Evolutionary conservation across 2,888 invertebrate species (phyloP).

Genomic region (Falcaria lacertinaria): DNA sequence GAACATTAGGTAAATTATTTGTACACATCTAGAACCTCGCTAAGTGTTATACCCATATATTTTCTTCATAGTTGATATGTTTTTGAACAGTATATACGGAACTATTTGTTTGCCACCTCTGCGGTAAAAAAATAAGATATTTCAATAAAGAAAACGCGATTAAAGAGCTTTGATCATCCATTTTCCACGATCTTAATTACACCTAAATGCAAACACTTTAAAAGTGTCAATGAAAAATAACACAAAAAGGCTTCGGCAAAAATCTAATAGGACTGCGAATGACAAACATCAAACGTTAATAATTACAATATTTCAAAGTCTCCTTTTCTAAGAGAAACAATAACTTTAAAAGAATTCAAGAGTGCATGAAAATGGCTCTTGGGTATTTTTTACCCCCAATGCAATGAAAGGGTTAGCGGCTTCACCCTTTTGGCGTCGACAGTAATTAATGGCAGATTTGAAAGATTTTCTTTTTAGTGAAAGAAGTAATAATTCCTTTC

Average conservation of each 20-base stretch:
- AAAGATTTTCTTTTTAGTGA: constrained; percentile 36
- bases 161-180: not conserved
- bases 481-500: constrained; percentile 47
- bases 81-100: no score
- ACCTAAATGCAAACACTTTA: not conserved
- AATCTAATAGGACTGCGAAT: constrained; percentile 16
- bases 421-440: constrained; percentile 64
- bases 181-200: not conserved
- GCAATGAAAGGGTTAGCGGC: constrained; percentile 57
- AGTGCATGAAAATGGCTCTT: constrained; percentile 60
- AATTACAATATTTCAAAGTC: constrained; percentile 73
- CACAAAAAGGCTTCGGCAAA: constrained; percentile 5
- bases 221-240: constrained; percentile 13
- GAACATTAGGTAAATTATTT: not conserved
- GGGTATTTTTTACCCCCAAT: constrained; percentile 49
- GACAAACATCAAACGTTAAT: constrained; percentile 67
- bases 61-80: no score
- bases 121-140: no score
- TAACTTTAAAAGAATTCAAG: constrained; percentile 65
- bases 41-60: no score
- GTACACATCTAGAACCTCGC: no score
- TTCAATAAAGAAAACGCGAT: no score
- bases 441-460: constrained; percentile 68
- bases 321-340: constrained; percentile 66
- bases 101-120: no score